These are phyloP conservation scores for Donacobius atricapilla DNA, from an alignment of 2,113 vertebrate species.

Conservation along the genomic window DNA sequence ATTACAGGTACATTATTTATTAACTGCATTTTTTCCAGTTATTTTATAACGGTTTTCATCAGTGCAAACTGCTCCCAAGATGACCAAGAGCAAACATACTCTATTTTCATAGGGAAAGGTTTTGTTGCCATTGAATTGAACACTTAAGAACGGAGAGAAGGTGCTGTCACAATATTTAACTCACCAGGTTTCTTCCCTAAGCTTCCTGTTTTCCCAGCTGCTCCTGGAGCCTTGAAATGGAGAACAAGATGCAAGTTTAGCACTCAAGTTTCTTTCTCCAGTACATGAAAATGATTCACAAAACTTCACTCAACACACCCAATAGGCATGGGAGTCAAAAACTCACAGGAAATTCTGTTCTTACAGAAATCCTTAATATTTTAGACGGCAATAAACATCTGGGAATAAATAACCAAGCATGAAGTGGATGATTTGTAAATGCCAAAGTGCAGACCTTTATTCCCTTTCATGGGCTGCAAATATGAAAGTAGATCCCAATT, in stretches of 20 bases:
- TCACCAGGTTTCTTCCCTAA: constrained; percentile 98
- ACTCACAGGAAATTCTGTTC: not conserved
- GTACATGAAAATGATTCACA: not conserved
- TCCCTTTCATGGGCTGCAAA: not conserved
- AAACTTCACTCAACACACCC: not conserved
- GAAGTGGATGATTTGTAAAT: not conserved
- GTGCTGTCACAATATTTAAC: constrained; percentile 37
- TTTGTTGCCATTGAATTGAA: not conserved
- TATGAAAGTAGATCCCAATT: not conserved
- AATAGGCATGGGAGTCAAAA: not conserved
- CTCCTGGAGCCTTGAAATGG: constrained; percentile 84
- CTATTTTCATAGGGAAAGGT: not conserved
- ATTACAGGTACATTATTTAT: not conserved
- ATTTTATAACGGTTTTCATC: not conserved
- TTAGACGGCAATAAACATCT: not conserved
- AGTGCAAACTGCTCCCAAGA: not conserved
- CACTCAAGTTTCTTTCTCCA: not conserved
- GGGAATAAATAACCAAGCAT: not conserved
- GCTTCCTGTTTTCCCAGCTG: constrained; percentile 93
- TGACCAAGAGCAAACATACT: not conserved
- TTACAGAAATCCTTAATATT: not conserved
- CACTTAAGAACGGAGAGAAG: constrained; percentile 18
- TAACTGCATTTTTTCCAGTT: not conserved
- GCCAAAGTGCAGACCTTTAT: not conserved
- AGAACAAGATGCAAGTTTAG: constrained; percentile 42